Conservation (phyloP, 2,888 invertebrate genomes). For the Cantharis rufa region DNA sequence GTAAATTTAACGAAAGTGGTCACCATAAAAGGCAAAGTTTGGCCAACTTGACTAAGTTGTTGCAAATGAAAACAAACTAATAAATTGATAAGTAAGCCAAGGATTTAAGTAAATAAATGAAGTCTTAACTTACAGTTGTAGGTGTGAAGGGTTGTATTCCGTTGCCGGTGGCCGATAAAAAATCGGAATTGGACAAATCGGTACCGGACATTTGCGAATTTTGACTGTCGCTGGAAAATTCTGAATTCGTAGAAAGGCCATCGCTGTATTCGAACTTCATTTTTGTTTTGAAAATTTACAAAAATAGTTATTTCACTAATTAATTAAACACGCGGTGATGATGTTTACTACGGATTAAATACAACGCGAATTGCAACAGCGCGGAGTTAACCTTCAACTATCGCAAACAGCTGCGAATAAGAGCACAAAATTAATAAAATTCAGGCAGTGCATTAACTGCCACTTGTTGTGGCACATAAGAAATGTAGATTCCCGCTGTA, state of each 20-base stretch:
- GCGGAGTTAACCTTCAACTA: conserved; percentile 40
- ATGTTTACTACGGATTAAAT: conserved; percentile 20
- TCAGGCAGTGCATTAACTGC: conserved; percentile 6
- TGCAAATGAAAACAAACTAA: background rate
- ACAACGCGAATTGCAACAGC: conserved; percentile 13
- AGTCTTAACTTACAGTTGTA: conserved; percentile 46
- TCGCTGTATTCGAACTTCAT: conserved; percentile 55
- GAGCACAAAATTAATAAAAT: conserved; percentile 14
- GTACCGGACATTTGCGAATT: conserved; percentile 52
- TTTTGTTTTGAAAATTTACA: conserved; percentile 24
- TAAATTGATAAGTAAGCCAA: background rate
- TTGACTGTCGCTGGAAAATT: conserved; percentile 55
- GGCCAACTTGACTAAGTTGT: background rate
- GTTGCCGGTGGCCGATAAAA: conserved; percentile 49
- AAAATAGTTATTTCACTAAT: background rate
- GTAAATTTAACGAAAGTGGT: conserved; percentile 16
- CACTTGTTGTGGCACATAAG: conserved; percentile 33
- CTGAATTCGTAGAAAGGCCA: conserved; percentile 53
- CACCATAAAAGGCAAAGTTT: conserved; percentile 13
- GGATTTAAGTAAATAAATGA: background rate
- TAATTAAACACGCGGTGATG: conserved; percentile 19
- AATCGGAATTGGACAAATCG: conserved; percentile 36
- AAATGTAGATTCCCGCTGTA: conserved; percentile 23
- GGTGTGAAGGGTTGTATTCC: conserved; percentile 43
- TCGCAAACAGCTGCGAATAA: conserved; percentile 23